Evolutionary conservation across 2,888 invertebrate genomes (phyloP).

Genomic region (Chydorus sphaericus): DNA sequence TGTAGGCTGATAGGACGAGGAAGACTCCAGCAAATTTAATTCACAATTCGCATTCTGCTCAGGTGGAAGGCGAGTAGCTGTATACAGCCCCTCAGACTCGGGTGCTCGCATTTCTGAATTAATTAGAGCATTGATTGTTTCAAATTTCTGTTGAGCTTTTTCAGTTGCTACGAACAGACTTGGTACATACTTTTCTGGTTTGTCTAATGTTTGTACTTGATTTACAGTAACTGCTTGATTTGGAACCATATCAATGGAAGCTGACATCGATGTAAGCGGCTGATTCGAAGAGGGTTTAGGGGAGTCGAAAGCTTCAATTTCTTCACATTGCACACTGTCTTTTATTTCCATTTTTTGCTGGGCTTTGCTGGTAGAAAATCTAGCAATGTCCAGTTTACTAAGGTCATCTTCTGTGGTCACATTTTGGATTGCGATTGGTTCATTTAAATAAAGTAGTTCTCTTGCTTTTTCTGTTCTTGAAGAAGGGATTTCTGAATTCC

Average conservation of each 20-base stretch:
- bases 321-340: not conserved
- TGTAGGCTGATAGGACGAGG: constrained; percentile 40
- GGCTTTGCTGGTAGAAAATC: not conserved
- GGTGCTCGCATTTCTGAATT: constrained; percentile 45
- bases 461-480: too few relatives aligned
- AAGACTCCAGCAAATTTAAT: constrained; percentile 41
- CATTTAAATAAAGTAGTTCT: too few relatives aligned
- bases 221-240: not conserved
- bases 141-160: constrained; percentile 34
- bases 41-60: constrained; percentile 36
- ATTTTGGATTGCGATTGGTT: too few relatives aligned
- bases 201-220: not conserved
- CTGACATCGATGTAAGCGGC: not conserved
- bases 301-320: not conserved
- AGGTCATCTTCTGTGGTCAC: too few relatives aligned
- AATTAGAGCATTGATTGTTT: constrained; percentile 41
- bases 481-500: too few relatives aligned
- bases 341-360: not conserved
- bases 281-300: not conserved
- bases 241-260: not conserved
- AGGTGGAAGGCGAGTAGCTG: constrained; percentile 42
- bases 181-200: constrained; percentile 55
- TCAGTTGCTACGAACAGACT: constrained; percentile 65
- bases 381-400: not conserved
- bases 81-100: constrained; percentile 49